These are phyloP conservation scores for Stenolophus ochropezus DNA, from an alignment of 2,888 invertebrate species.

Conservation along the genomic window DNA sequence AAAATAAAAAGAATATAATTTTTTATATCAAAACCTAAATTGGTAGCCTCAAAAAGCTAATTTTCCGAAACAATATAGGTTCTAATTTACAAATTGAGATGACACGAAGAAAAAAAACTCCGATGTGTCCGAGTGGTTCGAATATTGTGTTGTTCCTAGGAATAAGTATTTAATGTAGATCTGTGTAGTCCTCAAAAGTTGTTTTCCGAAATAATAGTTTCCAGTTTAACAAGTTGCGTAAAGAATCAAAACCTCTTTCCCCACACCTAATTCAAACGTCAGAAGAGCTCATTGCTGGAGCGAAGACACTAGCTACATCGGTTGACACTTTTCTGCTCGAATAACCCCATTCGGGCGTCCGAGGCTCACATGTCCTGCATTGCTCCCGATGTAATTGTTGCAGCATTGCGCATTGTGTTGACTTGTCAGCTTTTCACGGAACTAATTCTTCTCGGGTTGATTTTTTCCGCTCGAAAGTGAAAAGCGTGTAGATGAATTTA, in stretches of 20 bases:
- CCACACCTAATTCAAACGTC: slow-evolving; percentile 58
- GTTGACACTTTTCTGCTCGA: slow-evolving; percentile 58
- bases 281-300: slow-evolving; percentile 49
- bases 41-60: no score
- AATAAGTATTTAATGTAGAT: no score
- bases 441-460: slow-evolving; percentile 29
- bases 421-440: slow-evolving; percentile 36
- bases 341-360: slow-evolving; percentile 44
- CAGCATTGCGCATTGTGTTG: slow-evolving; percentile 23
- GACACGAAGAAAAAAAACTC: no score
- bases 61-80: no score
- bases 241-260: slow-evolving; percentile 50
- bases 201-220: slow-evolving; percentile 50
- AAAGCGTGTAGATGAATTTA: slow-evolving; percentile 35
- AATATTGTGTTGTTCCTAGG: no score
- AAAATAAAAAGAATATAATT: no score
- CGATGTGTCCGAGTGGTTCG: no score
- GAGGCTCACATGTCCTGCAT: slow-evolving; percentile 12
- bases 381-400: slow-evolving; percentile 2
- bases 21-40: no score
- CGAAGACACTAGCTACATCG: slow-evolving; percentile 48
- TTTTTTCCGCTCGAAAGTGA: slow-evolving; percentile 14
- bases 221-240: slow-evolving; percentile 41
- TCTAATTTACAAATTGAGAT: no score
- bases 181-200: slow-evolving; percentile 22